Percentiles rank a stretch among this genome's conserved stretches.
phyloP scores from a whole-genome alignment of 2,797 vertebrate genomes.

The Danionella dracula region DNA sequence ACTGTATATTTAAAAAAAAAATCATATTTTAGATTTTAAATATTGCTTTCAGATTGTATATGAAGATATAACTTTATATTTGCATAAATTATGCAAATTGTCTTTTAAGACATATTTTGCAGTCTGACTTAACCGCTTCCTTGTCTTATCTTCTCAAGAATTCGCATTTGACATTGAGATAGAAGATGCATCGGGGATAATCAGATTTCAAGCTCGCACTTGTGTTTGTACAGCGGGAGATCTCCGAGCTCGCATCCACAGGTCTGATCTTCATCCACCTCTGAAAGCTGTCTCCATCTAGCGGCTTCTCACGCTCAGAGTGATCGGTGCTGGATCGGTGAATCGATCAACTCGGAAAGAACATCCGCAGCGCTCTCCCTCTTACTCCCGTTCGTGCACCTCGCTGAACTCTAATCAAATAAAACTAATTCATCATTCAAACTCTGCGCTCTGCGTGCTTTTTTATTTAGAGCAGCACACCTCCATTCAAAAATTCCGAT shows the following conservation, averaged over 20 bases:
- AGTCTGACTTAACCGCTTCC: no score
- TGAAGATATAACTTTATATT: no score
- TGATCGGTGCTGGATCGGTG: not conserved
- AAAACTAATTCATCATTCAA: not conserved
- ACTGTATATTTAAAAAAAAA: no score
- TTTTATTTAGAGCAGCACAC: not conserved
- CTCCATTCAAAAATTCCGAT: no score
- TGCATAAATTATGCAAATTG: no score
- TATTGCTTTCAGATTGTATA: no score
- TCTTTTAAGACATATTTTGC: no score
- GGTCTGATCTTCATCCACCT: constrained; percentile 1
- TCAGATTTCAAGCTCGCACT: not conserved
- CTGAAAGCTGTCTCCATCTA: constrained; percentile 57
- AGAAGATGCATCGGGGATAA: not conserved
- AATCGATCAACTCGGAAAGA: constrained; percentile 24
- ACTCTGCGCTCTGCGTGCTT: not conserved
- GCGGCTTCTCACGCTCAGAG: constrained; percentile 29
- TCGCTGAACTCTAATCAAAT: not conserved
- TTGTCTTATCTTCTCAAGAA: not conserved
- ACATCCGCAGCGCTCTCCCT: not conserved
- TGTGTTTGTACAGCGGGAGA: constrained; percentile 2
- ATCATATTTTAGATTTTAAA: no score
- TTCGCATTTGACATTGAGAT: not conserved
- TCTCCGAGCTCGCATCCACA: not conserved
- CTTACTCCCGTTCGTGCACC: not conserved